Evolutionary conservation across 64 coral and sea anemone genomes (phyloP).

Genomic region (Actinia tenebrosa): DNA sequence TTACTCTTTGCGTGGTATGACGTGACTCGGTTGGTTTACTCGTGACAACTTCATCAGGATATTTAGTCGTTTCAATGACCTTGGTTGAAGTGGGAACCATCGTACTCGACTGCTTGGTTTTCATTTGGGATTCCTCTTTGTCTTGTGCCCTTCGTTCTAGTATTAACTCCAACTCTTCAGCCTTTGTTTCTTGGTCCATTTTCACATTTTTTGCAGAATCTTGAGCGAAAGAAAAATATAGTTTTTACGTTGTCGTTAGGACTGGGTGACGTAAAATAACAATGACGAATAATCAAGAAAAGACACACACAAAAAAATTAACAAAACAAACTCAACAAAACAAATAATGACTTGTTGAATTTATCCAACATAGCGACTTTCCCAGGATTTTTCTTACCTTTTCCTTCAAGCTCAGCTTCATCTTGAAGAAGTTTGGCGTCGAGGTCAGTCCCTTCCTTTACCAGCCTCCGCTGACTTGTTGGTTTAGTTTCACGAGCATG

Average conservation of each 20-base stretch:
- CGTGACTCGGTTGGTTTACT: not conserved
- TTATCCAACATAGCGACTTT: not conserved
- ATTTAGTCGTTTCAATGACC: not conserved
- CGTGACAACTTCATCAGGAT: not conserved
- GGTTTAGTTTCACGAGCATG: slow-evolving; percentile 1
- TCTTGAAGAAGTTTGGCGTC: not conserved
- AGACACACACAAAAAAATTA: not conserved
- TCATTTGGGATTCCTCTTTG: not conserved
- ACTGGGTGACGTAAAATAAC: too few species aligned
- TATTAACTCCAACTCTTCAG: not conserved
- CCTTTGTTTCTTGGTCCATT: not conserved
- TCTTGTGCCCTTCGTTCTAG: not conserved
- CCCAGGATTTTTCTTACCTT: not conserved
- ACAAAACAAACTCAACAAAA: not conserved
- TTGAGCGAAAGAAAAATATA: not conserved
- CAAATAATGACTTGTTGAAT: too few species aligned
- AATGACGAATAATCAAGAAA: too few species aligned
- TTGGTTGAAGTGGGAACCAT: not conserved
- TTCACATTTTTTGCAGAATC: not conserved
- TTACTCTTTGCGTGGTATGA: not conserved
- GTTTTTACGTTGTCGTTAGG: not conserved
- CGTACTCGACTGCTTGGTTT: not conserved
- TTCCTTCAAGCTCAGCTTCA: slow-evolving; percentile 2
- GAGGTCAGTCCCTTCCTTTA: not conserved
- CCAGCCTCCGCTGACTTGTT: not conserved